Percentiles rank a stretch among this genome's conserved stretches.
Conservation (phyloP, 2,888 invertebrate genomes). For the Dicyrtomina minuta region DNA sequence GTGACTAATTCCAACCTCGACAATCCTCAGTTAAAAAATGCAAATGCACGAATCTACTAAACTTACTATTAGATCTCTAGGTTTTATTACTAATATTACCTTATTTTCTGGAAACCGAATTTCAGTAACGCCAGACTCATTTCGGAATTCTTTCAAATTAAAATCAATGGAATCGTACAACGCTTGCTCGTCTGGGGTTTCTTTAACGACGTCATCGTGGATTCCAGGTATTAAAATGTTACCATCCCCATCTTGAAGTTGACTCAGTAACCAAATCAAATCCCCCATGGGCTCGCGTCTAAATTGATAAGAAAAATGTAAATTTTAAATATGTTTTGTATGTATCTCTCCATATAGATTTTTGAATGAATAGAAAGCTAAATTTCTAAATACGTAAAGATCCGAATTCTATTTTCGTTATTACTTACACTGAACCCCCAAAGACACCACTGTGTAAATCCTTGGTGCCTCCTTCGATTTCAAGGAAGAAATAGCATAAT, state of each 20-base stretch:
- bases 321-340: too few relatives aligned
- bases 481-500: slow-evolving; percentile 83
- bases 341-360: too few relatives aligned
- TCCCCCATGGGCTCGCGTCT: slow-evolving; percentile 69
- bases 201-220: slow-evolving; percentile 74
- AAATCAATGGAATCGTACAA: slow-evolving; percentile 84
- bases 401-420: not conserved
- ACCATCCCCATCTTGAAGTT: slow-evolving; percentile 81
- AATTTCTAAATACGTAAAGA: slow-evolving; percentile 4
- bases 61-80: too few relatives aligned
- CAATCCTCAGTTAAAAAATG: too few relatives aligned
- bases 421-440: slow-evolving; percentile 84
- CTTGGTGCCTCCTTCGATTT: slow-evolving; percentile 82
- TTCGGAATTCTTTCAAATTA: slow-evolving; percentile 55
- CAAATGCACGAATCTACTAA: too few relatives aligned
- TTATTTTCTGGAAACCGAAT: slow-evolving; percentile 39
- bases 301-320: too few relatives aligned
- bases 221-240: slow-evolving; percentile 84
- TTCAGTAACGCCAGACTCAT: slow-evolving; percentile 40
- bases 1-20: too few relatives aligned
- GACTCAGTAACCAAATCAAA: slow-evolving; percentile 79
- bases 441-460: slow-evolving; percentile 95
- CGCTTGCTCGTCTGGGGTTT: slow-evolving; percentile 69
- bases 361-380: not conserved
- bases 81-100: too few relatives aligned